Base-by-base conservation (phyloP, 1,140 invertebrate genomes). In the Mercenaria mercenaria region DNA sequence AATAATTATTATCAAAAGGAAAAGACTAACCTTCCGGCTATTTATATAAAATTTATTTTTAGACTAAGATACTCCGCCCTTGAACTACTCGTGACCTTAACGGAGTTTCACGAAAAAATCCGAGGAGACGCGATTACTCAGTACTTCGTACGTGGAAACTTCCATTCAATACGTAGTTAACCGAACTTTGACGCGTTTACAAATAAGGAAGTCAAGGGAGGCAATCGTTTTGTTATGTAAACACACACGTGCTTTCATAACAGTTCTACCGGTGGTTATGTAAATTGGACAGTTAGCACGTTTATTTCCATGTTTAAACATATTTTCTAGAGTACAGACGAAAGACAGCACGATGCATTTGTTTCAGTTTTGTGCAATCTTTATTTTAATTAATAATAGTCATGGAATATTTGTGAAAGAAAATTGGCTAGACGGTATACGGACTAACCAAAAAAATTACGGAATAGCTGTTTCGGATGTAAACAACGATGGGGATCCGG, bases 391-490 rank as follows among this genome's bases (percentile, higher is more conserved):
- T 64, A 20, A 20, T 64, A 4, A 29, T 64, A 64, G 10, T 26
- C 11, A 26, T 29, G 59, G 59, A 64, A 64, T 64, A 64, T 64
- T 64, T 64, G 59, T 64, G 8, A 26, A n/a, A 29, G 59, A 64
- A 15, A 64, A 64, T 20, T 86, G 84, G 84, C 72, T 86, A 6
- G 84, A 86, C 23, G 26, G 26, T 43, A 56, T 86, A 37, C 18
- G n/a, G 37, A 86, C 84, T 4, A 74, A 37, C 29, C 84, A 86
- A 43, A 76, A 26, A 26, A 86, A 86, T 41, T 86, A 86, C 47
- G 84, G 84, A 26, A 43, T 86, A 23, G 84, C 84, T 1, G 84
- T 86, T 18, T 52, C 50, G 8, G 84, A 86, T 41, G 84, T 86
- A 18, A 64, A 86, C 34, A 11, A 74, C 15, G 84, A 86, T 34